These are phyloP conservation scores for Trichomycterus rosablanca DNA, from an alignment of 2,113 vertebrate genomes.

Conservation along the genomic window DNA sequence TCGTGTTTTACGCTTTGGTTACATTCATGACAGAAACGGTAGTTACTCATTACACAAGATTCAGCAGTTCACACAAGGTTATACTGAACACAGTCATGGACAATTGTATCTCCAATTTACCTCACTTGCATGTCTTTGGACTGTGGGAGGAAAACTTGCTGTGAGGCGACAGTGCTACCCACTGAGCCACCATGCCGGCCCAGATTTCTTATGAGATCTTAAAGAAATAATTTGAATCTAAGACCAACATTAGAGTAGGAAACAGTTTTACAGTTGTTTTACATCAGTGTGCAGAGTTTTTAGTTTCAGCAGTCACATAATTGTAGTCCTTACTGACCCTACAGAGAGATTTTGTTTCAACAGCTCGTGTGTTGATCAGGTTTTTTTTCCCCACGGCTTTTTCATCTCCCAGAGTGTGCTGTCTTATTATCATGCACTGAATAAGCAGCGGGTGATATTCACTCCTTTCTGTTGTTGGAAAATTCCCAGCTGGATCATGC, in stretches of 20 bases:
- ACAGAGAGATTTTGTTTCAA: background rate
- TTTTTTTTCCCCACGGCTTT: background rate
- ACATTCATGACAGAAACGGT: too few relatives aligned
- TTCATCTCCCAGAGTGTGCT: background rate
- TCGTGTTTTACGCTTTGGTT: too few relatives aligned
- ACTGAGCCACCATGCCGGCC: too few relatives aligned
- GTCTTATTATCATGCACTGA: constrained; percentile 18
- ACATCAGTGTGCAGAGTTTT: background rate
- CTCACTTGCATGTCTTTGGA: too few relatives aligned
- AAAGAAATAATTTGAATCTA: constrained; percentile 18
- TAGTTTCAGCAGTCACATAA: constrained; percentile 6
- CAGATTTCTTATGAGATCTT: constrained; percentile 21
- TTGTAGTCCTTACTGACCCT: constrained; percentile 2
- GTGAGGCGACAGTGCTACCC: too few relatives aligned
- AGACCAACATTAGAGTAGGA: background rate
- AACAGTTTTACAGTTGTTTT: background rate
- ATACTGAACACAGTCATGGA: too few relatives aligned
- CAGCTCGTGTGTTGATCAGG: background rate
- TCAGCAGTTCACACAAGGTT: too few relatives aligned
- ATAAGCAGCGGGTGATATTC: constrained; percentile 15
- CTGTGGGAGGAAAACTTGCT: too few relatives aligned
- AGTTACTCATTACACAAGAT: too few relatives aligned
- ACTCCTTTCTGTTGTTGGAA: constrained; percentile 16
- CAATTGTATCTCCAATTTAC: too few relatives aligned
- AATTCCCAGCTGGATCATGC: constrained; percentile 15